Percentiles rank a stretch among this genome's conserved stretches.
phyloP scores from a whole-genome alignment of 2,797 vertebrate genomes.

The Darevskia mixta region DNA sequence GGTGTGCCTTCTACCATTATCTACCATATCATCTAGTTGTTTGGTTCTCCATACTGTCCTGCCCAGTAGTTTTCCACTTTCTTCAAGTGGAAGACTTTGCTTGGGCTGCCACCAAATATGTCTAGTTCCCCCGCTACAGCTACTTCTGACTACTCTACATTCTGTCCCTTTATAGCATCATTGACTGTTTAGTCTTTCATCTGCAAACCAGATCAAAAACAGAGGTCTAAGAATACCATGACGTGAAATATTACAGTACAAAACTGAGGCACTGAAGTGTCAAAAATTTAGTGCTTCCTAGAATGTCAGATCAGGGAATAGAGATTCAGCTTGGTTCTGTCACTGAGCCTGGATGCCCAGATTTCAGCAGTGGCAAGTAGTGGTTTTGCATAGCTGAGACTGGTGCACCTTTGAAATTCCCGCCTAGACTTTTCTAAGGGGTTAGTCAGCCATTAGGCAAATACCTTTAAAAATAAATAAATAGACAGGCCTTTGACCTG shows the following conservation, averaged over 20 bases:
- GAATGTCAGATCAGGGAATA: not conserved
- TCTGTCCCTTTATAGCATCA: slow-evolving; percentile 36
- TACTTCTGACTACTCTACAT: not conserved
- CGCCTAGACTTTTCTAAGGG: too few species aligned
- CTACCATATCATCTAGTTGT: slow-evolving; percentile 15
- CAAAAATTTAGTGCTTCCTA: not conserved
- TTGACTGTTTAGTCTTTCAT: not conserved
- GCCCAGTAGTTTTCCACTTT: slow-evolving; percentile 24
- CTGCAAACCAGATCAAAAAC: not conserved
- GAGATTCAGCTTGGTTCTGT: not conserved
- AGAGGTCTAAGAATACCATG: not conserved
- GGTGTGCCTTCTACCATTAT: slow-evolving; percentile 25
- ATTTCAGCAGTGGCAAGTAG: too few species aligned
- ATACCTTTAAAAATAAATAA: too few species aligned
- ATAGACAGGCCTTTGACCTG: too few species aligned
- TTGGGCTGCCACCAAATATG: slow-evolving; percentile 27
- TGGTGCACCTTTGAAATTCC: too few species aligned
- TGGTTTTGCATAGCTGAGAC: too few species aligned
- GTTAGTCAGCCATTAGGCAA: too few species aligned
- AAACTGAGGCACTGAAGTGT: not conserved
- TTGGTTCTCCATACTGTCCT: slow-evolving; percentile 30
- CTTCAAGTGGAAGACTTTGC: slow-evolving; percentile 25
- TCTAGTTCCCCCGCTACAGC: too few species aligned
- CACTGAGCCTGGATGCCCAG: too few species aligned
- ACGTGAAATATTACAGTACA: not conserved